A percentile compares a stretch with the other conserved stretches of the same genome.
Conservation (phyloP, 2,888 invertebrate species). For the Cantharis rufa region DNA sequence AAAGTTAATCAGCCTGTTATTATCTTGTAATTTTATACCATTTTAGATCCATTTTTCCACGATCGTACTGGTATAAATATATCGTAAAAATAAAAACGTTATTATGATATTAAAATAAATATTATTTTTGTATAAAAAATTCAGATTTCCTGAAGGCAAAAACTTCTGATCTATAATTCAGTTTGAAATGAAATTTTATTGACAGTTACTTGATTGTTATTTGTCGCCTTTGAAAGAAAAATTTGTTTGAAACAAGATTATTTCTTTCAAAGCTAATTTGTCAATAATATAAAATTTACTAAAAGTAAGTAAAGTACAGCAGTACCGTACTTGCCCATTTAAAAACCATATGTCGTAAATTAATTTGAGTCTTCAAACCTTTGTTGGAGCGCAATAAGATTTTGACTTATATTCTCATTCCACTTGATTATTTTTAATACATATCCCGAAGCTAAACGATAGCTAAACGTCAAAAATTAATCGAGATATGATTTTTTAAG, state of each 20-base stretch:
- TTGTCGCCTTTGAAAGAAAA: background rate
- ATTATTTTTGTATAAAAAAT: background rate
- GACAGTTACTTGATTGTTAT: background rate
- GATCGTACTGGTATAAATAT: background rate
- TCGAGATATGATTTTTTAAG: too few species aligned
- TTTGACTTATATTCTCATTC: too few species aligned
- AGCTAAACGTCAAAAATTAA: too few species aligned
- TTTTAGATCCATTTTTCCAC: too few species aligned
- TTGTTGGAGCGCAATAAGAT: too few species aligned
- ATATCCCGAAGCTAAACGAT: too few species aligned
- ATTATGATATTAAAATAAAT: background rate
- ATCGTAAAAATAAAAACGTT: background rate
- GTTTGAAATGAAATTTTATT: background rate
- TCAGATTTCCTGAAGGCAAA: background rate
- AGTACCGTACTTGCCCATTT: background rate
- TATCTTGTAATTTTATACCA: background rate
- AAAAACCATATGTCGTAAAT: background rate
- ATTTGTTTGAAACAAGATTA: background rate
- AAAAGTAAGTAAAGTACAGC: background rate
- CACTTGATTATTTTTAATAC: too few species aligned
- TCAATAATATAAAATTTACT: background rate
- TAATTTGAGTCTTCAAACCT: background rate
- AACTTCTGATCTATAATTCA: background rate
- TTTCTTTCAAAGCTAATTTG: background rate
- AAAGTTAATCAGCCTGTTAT: background rate